Evolutionary conservation across 2,113 vertebrate species (phyloP).

Genomic region (Antigone vipio): DNA sequence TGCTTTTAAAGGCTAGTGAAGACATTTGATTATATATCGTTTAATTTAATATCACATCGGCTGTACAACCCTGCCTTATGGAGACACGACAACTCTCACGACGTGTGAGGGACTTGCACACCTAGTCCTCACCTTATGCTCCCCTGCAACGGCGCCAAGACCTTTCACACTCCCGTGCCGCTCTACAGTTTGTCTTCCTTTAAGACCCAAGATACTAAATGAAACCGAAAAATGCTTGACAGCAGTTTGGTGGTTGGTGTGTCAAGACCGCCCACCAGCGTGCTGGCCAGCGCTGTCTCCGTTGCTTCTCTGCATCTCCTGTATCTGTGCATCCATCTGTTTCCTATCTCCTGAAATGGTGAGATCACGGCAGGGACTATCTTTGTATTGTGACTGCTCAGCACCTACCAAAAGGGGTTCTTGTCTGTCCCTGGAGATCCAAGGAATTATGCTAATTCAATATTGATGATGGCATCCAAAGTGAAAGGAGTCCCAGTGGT

Average conservation of each 20-base stretch:
- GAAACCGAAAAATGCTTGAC: not conserved
- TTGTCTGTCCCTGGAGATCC: not conserved
- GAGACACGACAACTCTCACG: rapidly evolving
- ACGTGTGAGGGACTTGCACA: not conserved
- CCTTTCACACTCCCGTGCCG: not conserved
- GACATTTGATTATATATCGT: no score
- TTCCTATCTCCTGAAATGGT: not conserved
- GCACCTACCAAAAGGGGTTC: not conserved
- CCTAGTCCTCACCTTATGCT: not conserved
- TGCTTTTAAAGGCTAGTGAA: not conserved
- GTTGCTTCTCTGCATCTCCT: not conserved
- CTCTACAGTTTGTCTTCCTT: not conserved
- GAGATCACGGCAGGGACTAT: not conserved
- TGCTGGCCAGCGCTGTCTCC: not conserved
- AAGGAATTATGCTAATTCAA: not conserved
- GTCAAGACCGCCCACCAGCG: not conserved
- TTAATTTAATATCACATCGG: not conserved
- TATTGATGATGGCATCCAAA: not conserved
- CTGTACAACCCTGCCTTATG: not conserved
- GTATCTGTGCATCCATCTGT: not conserved
- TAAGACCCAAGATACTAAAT: not conserved
- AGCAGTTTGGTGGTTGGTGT: not conserved
- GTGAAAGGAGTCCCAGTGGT: not conserved
- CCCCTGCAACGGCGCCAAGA: not conserved
- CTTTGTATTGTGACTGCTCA: not conserved